Percentiles rank a stretch among this genome's conserved stretches.
Conservation (phyloP, 2,797 vertebrate genomes). For the Chaetophractus vellerosus region DNA sequence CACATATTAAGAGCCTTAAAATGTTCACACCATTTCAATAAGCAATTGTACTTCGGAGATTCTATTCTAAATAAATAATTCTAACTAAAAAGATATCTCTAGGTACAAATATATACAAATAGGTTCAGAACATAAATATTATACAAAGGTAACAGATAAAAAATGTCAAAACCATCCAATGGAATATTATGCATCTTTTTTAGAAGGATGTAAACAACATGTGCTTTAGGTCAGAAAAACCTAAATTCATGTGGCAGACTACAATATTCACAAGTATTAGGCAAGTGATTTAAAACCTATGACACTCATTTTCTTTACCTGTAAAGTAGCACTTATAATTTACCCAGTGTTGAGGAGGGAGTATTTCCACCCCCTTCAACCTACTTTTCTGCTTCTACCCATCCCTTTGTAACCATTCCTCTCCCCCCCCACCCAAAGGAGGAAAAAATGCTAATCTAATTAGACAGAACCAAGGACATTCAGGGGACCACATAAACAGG, state of each 20-base stretch:
- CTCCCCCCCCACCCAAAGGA: not conserved
- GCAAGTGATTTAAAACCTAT: conserved; percentile 35
- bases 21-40: conserved; percentile 20
- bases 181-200: not conserved
- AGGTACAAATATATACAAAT: conserved; percentile 42
- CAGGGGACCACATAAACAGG: not conserved
- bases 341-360: not conserved
- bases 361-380: not conserved
- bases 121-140: conserved; percentile 42
- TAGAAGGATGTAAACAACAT: conserved; percentile 2
- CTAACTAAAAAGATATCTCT: conserved; percentile 35
- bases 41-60: conserved; percentile 27
- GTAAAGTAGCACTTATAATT: conserved; percentile 38
- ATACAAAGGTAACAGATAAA: conserved; percentile 9
- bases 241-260: not conserved
- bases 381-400: not conserved
- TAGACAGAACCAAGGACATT: not conserved
- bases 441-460: not conserved
- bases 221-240: not conserved
- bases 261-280: not conserved
- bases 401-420: not conserved
- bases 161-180: conserved; percentile 23
- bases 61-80: conserved; percentile 42
- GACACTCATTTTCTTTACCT: not conserved
- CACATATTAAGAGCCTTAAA: conserved; percentile 19